Conservation (phyloP, 2,888 invertebrate species). For the Priocnemis perturbator region DNA sequence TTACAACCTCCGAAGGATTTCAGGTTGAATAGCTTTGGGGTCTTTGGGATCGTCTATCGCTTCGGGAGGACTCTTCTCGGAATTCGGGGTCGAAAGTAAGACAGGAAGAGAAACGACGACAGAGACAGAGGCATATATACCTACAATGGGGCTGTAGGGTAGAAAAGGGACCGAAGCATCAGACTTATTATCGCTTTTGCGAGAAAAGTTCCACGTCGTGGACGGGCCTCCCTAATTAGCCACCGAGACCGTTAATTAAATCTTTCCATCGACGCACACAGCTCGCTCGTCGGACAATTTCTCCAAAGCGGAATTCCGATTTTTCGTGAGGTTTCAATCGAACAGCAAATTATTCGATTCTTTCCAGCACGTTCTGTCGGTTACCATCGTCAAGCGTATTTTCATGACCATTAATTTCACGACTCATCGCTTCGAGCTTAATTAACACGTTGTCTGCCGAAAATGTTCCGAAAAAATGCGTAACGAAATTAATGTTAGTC, state of each 20-base stretch:
- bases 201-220: too few species aligned
- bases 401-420: too few species aligned
- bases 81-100: conserved; percentile 36
- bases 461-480: too few species aligned
- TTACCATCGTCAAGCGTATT: too few species aligned
- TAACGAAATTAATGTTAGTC: too few species aligned
- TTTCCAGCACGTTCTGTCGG: neutral
- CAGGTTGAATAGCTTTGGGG: conserved; percentile 49
- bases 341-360: neutral
- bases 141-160: conserved; percentile 26
- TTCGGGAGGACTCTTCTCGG: conserved; percentile 43
- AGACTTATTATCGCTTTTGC: too few species aligned
- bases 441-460: too few species aligned
- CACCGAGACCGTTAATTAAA: too few species aligned
- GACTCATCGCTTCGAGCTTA: too few species aligned
- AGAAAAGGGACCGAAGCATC: neutral
- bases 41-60: conserved; percentile 48
- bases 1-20: conserved; percentile 54
- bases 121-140: conserved; percentile 33
- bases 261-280: too few species aligned
- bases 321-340: neutral
- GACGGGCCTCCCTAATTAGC: too few species aligned
- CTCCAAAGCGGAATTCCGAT: neutral
- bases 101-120: conserved; percentile 23
- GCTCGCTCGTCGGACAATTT: too few species aligned